Percentiles rank a stretch among this genome's conserved stretches.
These are phyloP conservation scores for Buathra laborator DNA, from an alignment of 2,888 invertebrate genomes.

Conservation along the genomic window DNA sequence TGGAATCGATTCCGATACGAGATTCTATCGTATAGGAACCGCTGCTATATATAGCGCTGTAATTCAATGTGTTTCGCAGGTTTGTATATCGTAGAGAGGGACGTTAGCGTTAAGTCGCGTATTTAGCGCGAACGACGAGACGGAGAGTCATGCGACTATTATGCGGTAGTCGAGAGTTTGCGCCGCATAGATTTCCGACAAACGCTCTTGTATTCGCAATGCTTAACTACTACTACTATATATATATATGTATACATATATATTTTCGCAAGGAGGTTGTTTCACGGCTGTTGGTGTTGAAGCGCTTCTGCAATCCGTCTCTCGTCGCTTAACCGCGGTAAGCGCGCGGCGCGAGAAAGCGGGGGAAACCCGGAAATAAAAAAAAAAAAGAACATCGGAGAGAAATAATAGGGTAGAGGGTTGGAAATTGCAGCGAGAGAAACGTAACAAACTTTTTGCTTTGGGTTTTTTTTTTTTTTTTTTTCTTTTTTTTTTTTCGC, in stretches of 20 bases:
- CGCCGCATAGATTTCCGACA: conserved; percentile 53
- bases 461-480: not conserved
- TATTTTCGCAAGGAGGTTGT: conserved; percentile 12
- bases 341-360: too few species aligned
- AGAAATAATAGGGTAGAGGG: not conserved
- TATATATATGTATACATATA: not conserved
- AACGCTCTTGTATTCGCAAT: conserved; percentile 42
- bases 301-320: conserved; percentile 49
- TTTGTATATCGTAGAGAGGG: not conserved
- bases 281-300: conserved; percentile 43
- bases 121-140: conserved; percentile 47
- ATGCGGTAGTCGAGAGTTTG: conserved; percentile 52
- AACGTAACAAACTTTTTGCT: conserved; percentile 42
- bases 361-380: conserved; percentile 48
- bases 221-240: conserved; percentile 7
- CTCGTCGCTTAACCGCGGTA: conserved; percentile 42
- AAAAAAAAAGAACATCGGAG: conserved; percentile 43
- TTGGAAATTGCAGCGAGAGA: conserved; percentile 34
- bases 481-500: not conserved
- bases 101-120: conserved; percentile 43
- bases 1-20: not conserved
- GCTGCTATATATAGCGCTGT: not conserved
- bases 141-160: conserved; percentile 42
- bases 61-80: not conserved
- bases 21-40: not conserved